These are phyloP conservation scores for Lynx canadensis DNA, from an alignment of 2,113 vertebrate genomes.

Conservation along the genomic window DNA sequence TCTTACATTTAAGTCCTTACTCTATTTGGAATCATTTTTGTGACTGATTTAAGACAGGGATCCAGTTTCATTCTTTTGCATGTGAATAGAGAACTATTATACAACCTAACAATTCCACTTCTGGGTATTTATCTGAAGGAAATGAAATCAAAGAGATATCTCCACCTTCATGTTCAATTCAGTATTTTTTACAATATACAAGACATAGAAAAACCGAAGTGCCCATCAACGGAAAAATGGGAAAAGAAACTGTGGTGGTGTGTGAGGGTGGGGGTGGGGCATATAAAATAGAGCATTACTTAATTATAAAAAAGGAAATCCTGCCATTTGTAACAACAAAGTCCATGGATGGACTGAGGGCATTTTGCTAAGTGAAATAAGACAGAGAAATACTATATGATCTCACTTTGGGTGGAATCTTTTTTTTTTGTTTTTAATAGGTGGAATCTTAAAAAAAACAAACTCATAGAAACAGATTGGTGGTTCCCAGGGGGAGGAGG, in stretches of 20 bases:
- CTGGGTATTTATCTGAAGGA: not conserved
- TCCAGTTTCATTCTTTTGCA: not conserved
- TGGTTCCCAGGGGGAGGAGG: not conserved
- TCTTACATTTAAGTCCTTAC: not conserved
- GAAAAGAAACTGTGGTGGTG: not conserved
- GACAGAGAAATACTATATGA: not conserved
- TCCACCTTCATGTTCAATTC: not conserved
- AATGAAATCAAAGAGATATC: not conserved
- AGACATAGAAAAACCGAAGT: not conserved
- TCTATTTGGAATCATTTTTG: not conserved
- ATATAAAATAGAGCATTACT: not conserved
- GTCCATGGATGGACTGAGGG: not conserved
- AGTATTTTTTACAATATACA: not conserved
- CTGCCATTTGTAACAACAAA: not conserved
- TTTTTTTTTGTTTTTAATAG: not conserved
- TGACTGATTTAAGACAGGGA: not conserved
- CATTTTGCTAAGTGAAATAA: not conserved
- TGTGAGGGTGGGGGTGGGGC: not conserved
- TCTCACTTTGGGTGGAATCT: not conserved
- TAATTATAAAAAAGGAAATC: not conserved
- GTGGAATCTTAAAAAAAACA: not conserved
- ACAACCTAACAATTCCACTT: not conserved
- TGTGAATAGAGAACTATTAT: not conserved
- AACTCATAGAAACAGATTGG: not conserved
- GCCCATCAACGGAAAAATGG: not conserved